Base-by-base conservation (phyloP, 1,140 invertebrate genomes). In the Dinothrombium tinctorium region DNA sequence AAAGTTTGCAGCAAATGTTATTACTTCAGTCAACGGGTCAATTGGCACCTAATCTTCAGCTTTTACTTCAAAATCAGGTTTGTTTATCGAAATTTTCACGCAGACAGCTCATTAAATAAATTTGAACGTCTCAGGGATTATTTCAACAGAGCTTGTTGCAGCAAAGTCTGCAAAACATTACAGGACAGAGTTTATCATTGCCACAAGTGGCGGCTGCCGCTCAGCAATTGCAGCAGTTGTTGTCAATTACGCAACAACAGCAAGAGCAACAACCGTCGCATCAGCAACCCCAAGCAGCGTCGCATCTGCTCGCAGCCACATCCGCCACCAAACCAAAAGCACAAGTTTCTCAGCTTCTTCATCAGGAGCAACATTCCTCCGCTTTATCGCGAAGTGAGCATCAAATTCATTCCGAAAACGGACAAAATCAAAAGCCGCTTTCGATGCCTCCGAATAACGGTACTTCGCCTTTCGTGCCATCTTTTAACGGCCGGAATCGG, bases 161-260 rank as follows among this genome's bases (percentile, higher is more conserved):
- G 41, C 55, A 55, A 40, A 53, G 52, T 37, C 43, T 56, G 20
- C 48, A 56, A 33, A 50, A 50, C 33, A 41, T 54, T 2, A 37
- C 44, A 32, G 40, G 48, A 41, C 50, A 47, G 28, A 48, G 46
- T 33, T 44, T 52, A 51, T 69, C 80, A 43, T 74, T 73, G 5
- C 76, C 23, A 15, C 26, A 80, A 56, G 76, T 77, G 35, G 74
- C 76, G 1, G 39, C 39, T 12, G 42, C 47, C 17, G 44, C 41
- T 5, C 77, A 81, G 56, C 77, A 79, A 46, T 63, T 79, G 28
- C 73, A 78, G 48, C 75, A 74, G 40, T 59, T 78, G 37, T 73
- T 80, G 47, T 75, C 80, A 53, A 69, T 74, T 39, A 75, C 76
- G 42, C 68, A 65, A 46, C 61, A 63, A 51, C 46, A 37, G 8